Evolutionary conservation across 2,113 vertebrate species (phyloP), one percentile per base, ranked within the genome.

Genomic region (Synchiropus splendidus): DNA sequence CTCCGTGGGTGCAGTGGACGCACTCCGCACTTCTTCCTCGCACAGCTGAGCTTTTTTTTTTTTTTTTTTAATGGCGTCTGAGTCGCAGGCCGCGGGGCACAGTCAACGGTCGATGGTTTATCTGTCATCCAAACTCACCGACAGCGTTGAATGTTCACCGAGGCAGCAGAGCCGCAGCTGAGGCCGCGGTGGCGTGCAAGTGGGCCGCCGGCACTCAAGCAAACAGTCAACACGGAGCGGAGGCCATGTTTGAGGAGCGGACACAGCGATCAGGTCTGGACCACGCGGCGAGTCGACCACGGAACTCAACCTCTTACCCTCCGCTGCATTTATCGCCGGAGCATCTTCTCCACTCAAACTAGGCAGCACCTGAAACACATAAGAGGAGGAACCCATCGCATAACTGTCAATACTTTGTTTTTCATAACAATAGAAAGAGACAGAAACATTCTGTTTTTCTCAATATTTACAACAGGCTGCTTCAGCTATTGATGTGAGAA

Each of bases 81-180:
- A 70, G 88, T 27, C 8, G 21, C 21, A 85, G 59, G 87, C 88
- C 86, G 58, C 86, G 83, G 89, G 92, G 94, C 89, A 98, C 94
- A 98, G 85, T 97, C 94, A 98, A 98, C 94, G 94, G 94, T 97
- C 93, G 92, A 94, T 97, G 94, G 93, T 97, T 98, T 85, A 67
- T 88, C 51, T 62, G 88, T 70, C 68, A 85, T 87, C 79, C 87
- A 97, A 94, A 95, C 90, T 91, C 90, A 93, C 90, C 89, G 90
- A 93, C 90, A 92, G 90, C 90, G 90, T 93, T 93, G 90, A 93
- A 93, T 93, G 90, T 93, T 93, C 85, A 75, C 85, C 78, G 83
- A 85, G 85, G 83, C 87, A 78, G 85, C 67, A 38, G 53, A 45
- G 50, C 51, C 13, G 59, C 9, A 15, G 42, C 40, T 6, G 40